Evolutionary conservation across 2,888 invertebrate species (phyloP).

Genomic region (Cerceris rybyensis): DNA sequence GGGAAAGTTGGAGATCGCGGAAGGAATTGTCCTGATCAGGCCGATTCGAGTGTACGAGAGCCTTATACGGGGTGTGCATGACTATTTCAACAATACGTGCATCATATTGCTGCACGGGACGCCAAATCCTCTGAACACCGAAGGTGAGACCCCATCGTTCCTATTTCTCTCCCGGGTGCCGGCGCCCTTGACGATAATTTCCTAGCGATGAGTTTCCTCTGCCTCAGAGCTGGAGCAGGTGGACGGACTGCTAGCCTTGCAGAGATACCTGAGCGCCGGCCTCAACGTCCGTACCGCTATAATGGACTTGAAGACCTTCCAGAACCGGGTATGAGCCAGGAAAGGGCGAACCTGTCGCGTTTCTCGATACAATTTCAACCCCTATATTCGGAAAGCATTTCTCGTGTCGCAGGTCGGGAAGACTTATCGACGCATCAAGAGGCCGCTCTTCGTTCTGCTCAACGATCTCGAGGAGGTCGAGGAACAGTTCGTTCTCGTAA

Average conservation of each 20-base stretch:
- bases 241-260: slow-evolving; percentile 62
- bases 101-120: slow-evolving; percentile 75
- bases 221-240: slow-evolving; percentile 65
- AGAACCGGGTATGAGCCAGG: slow-evolving; percentile 60
- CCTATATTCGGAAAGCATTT: background rate
- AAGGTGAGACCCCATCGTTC: slow-evolving; percentile 63
- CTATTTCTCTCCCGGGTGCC: too few species aligned
- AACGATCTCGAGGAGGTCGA: slow-evolving; percentile 73
- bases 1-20: background rate
- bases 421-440: slow-evolving; percentile 74
- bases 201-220: background rate
- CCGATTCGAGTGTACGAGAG: slow-evolving; percentile 69
- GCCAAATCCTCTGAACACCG: slow-evolving; percentile 52
- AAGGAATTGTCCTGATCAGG: slow-evolving; percentile 61
- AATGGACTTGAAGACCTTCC: slow-evolving; percentile 75
- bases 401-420: slow-evolving; percentile 71
- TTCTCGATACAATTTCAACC: background rate
- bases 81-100: slow-evolving; percentile 78
- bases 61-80: slow-evolving; percentile 72
- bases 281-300: slow-evolving; percentile 71
- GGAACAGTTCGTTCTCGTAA: slow-evolving; percentile 72
- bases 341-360: background rate
- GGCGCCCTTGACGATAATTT: background rate
- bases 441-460: slow-evolving; percentile 77
- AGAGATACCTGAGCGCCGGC: slow-evolving; percentile 65